phyloP scores from a whole-genome alignment of 2,888 invertebrate genomes.

The Papilio demoleus region DNA sequence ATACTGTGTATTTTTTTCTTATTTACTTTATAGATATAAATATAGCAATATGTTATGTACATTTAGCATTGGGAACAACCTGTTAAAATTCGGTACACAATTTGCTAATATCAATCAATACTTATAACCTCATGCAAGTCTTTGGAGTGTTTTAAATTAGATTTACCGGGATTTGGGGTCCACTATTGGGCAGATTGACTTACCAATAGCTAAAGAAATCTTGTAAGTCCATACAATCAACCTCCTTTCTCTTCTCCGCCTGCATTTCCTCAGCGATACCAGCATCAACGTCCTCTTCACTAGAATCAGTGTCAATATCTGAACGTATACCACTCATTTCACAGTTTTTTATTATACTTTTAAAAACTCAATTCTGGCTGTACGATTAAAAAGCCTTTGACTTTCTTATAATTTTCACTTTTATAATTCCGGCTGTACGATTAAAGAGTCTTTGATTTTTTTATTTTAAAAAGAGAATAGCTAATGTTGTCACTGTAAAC shows the following conservation, averaged over 20 bases:
- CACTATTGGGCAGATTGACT: constrained; percentile 50
- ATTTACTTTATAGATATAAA: not conserved
- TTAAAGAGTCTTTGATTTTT: constrained; percentile 2
- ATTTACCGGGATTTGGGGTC: constrained; percentile 27
- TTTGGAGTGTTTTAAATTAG: not conserved
- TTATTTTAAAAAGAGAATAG: constrained; percentile 8
- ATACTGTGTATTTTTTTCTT: not conserved
- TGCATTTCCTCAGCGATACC: constrained; percentile 71
- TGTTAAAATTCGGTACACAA: too few relatives aligned
- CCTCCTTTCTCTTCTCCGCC: constrained; percentile 50
- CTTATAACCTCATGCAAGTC: not conserved
- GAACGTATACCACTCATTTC: constrained; percentile 57
- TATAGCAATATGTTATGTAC: not conserved
- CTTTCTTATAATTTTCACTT: not conserved
- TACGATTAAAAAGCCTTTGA: not conserved
- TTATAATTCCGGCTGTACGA: not conserved
- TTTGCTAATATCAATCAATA: too few relatives aligned
- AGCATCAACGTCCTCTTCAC: constrained; percentile 75
- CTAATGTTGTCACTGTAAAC: constrained; percentile 29
- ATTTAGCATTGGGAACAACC: not conserved
- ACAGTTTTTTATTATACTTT: constrained; percentile 21
- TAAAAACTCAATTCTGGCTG: not conserved
- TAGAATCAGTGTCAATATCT: constrained; percentile 61
- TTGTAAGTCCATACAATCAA: constrained; percentile 76
- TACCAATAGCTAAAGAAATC: constrained; percentile 76